These are phyloP conservation scores for Metopia argyrocephala DNA, from an alignment of 2,888 invertebrate species.

Conservation along the genomic window DNA sequence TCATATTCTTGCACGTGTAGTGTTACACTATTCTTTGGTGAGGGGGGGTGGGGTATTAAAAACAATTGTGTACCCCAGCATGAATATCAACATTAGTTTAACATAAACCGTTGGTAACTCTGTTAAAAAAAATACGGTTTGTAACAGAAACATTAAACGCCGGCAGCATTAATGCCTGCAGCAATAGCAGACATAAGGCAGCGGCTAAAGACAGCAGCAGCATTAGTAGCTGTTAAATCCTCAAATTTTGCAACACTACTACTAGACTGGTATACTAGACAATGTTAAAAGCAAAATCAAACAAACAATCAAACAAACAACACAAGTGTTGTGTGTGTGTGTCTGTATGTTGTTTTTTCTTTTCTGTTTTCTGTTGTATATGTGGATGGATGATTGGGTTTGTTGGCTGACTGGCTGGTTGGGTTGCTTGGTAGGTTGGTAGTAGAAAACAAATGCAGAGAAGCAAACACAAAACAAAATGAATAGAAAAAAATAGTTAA, in stretches of 20 bases:
- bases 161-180: slow-evolving; percentile 3
- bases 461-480: slow-evolving; percentile 29
- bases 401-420: slow-evolving; percentile 9
- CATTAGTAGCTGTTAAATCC: slow-evolving; percentile 43
- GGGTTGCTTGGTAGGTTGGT: slow-evolving; percentile 29
- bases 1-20: slow-evolving; percentile 43
- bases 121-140: slow-evolving; percentile 32
- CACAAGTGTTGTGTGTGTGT: slow-evolving; percentile 41
- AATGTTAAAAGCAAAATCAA: slow-evolving; percentile 29
- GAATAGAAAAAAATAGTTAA: slow-evolving; percentile 31
- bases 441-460: slow-evolving; percentile 33
- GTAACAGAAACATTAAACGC: slow-evolving; percentile 40
- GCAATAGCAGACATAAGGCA: slow-evolving; percentile 12
- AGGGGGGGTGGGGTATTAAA: neutral
- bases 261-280: slow-evolving; percentile 57
- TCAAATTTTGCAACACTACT: slow-evolving; percentile 63
- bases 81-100: slow-evolving; percentile 9
- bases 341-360: neutral
- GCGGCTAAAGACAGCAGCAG: slow-evolving; percentile 23
- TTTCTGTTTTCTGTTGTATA: slow-evolving; percentile 27
- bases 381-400: slow-evolving; percentile 25
- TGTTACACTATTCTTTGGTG: neutral
- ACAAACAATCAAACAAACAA: slow-evolving; percentile 14
- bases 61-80: slow-evolving; percentile 11
- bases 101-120: slow-evolving; percentile 52